Percentiles rank a stretch among this genome's conserved stretches.
These are phyloP conservation scores for Selene dorsalis DNA, from an alignment of 2,797 vertebrate species.

Conservation along the genomic window DNA sequence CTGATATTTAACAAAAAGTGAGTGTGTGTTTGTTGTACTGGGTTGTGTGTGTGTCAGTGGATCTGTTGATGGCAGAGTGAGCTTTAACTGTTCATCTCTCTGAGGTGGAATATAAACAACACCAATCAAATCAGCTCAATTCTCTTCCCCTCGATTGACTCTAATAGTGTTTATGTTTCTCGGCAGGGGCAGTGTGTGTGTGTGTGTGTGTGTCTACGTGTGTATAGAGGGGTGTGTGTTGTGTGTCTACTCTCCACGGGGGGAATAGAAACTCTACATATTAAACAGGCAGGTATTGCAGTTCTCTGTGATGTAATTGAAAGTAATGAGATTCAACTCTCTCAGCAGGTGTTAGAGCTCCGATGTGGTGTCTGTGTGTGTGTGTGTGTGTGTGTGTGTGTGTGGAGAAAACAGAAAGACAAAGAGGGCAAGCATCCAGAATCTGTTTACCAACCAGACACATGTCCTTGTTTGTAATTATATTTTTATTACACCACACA, in stretches of 20 bases:
- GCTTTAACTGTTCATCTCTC: conserved; percentile 70
- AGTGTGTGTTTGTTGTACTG: neutral
- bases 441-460: conserved; percentile 24
- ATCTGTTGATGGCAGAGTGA: conserved; percentile 36
- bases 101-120: conserved; percentile 72
- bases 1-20: no score
- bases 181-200: conserved; percentile 48
- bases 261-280: conserved; percentile 64
- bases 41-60: conserved; percentile 38
- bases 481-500: neutral
- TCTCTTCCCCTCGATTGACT: conserved; percentile 61
- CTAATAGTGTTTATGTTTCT: conserved; percentile 75
- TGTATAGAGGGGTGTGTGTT: conserved; percentile 22
- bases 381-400: conserved; percentile 6
- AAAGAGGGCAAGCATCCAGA: conserved; percentile 17
- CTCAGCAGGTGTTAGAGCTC: conserved; percentile 67
- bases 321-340: conserved; percentile 80
- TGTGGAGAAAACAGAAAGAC: conserved; percentile 3
- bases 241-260: conserved; percentile 36
- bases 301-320: conserved; percentile 78
- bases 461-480: neutral
- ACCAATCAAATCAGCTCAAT: conserved; percentile 71
- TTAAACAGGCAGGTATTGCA: conserved; percentile 71
- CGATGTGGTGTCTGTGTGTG: conserved; percentile 23
- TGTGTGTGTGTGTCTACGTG: conserved; percentile 23